Conservation (phyloP, 2,797 vertebrate genomes). For the Tauraco hartlaubi region DNA sequence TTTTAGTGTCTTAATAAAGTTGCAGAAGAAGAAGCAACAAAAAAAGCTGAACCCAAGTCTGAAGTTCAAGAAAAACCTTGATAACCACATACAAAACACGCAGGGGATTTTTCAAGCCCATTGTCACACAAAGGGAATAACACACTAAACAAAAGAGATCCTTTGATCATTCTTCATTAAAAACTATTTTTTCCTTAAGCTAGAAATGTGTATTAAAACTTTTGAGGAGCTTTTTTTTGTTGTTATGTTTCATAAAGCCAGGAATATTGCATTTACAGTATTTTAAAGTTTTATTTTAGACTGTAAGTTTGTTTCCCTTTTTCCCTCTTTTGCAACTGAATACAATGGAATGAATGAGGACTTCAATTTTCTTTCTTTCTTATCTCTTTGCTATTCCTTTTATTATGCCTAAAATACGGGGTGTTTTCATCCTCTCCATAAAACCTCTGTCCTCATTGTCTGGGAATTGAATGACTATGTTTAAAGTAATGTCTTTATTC, state of each 20-base stretch:
- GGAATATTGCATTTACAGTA: neutral
- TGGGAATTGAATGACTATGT: slow-evolving; percentile 2
- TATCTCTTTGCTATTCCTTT: neutral
- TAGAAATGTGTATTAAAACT: neutral
- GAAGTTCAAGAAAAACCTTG: slow-evolving; percentile 25
- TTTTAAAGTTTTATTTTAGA: neutral
- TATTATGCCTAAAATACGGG: neutral
- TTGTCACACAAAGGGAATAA: neutral
- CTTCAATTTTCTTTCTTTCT: neutral
- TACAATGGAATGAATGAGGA: neutral
- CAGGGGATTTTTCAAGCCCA: neutral
- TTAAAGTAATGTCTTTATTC: slow-evolving; percentile 28
- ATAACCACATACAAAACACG: neutral
- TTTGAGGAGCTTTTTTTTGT: neutral
- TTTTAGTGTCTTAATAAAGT: slow-evolving; percentile 45
- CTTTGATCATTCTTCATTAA: neutral
- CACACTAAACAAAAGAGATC: neutral
- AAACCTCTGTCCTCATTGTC: neutral
- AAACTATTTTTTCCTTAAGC: neutral
- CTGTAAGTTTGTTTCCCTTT: neutral
- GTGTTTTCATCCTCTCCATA: neutral
- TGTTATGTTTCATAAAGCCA: neutral
- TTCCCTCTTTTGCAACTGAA: neutral
- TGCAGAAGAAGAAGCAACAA: neutral
- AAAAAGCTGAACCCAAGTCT: neutral